Evolutionary conservation across 2,113 vertebrate species (phyloP).

Genomic region (Ramphastos sulfuratus): DNA sequence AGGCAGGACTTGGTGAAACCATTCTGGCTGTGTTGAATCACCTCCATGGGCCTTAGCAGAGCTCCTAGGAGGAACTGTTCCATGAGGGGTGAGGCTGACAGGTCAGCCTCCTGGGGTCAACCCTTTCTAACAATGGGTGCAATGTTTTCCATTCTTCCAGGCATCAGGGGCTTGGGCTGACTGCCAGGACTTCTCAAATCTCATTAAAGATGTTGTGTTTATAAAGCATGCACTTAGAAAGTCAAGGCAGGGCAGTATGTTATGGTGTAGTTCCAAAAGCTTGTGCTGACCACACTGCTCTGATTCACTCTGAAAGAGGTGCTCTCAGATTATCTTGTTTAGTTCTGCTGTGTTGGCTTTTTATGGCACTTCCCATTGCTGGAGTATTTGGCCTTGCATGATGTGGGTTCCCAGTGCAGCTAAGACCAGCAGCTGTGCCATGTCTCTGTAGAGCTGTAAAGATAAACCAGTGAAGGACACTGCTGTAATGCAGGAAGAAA

Average conservation of each 20-base stretch:
- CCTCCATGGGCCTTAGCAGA: too few relatives aligned
- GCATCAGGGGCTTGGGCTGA: too few relatives aligned
- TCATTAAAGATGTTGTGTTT: neutral
- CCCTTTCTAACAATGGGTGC: too few relatives aligned
- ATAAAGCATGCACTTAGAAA: neutral
- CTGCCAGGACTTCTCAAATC: too few relatives aligned
- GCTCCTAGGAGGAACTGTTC: too few relatives aligned
- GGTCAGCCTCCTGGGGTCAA: too few relatives aligned
- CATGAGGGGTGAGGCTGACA: too few relatives aligned
- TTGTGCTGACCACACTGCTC: neutral
- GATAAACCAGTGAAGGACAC: neutral
- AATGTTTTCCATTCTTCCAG: too few relatives aligned
- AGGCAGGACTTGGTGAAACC: too few relatives aligned
- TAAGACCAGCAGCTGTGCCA: accelerated
- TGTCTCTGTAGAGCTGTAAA: neutral
- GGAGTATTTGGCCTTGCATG: neutral
- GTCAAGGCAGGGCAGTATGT: neutral
- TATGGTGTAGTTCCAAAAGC: neutral
- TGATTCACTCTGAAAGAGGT: neutral
- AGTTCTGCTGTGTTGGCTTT: neutral
- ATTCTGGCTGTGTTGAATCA: too few relatives aligned
- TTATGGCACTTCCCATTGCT: neutral
- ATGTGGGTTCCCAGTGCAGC: accelerated
- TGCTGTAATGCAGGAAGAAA: neutral
- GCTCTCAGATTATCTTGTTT: neutral